These are phyloP conservation scores for Grammomys surdaster DNA, from an alignment of 2,113 vertebrate species.

Conservation along the genomic window DNA sequence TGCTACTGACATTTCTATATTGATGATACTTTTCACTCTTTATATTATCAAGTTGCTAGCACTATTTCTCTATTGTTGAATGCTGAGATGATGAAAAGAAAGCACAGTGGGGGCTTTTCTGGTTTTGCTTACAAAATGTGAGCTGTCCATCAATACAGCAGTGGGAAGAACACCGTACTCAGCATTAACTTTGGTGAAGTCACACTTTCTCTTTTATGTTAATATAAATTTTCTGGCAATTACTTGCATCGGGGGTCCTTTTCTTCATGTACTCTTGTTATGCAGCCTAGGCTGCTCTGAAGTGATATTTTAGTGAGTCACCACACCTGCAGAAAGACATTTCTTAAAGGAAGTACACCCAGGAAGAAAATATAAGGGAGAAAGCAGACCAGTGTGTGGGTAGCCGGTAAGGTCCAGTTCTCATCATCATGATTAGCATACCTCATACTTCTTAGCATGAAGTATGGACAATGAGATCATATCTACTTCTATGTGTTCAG, in stretches of 20 bases:
- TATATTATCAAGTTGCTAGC: not conserved
- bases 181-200: not conserved
- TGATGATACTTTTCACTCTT: not conserved
- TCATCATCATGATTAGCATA: not conserved
- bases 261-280: not conserved
- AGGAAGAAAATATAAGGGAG: not conserved
- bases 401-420: not conserved
- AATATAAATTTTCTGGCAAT: not conserved
- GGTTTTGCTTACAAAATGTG: not conserved
- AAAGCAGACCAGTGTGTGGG: not conserved
- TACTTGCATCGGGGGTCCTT: not conserved
- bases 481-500: not conserved
- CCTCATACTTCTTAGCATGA: too few species aligned
- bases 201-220: not conserved
- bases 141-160: not conserved
- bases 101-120: not conserved
- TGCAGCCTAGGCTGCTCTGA: not conserved
- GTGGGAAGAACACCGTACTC: not conserved
- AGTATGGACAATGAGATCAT: not conserved
- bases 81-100: not conserved
- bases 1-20: slow-evolving; percentile 10
- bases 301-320: not conserved
- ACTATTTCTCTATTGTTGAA: not conserved
- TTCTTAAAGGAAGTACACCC: not conserved
- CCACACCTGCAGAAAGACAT: not conserved